These are phyloP conservation scores for Campylorhamphus procurvoides DNA, from an alignment of 2,113 vertebrate genomes.

Conservation along the genomic window DNA sequence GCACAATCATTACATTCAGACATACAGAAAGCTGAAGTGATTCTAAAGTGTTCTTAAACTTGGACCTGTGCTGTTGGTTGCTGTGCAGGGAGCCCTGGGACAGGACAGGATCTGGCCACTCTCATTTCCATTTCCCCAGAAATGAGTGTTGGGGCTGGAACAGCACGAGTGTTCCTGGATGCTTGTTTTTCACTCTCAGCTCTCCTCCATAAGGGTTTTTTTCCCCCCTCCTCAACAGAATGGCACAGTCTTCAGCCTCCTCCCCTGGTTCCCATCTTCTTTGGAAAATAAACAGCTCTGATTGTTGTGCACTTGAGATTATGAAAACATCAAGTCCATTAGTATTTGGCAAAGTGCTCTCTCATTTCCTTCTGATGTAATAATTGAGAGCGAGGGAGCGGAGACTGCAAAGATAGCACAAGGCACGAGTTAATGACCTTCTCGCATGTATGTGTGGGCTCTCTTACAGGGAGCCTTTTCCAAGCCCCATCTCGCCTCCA, in stretches of 20 bases:
- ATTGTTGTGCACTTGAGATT: constrained; percentile 63
- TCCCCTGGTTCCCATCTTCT: constrained; percentile 46
- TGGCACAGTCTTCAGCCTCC: constrained; percentile 20
- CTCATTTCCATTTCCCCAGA: background rate
- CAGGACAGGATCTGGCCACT: background rate
- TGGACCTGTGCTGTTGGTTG: background rate
- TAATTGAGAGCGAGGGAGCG: constrained; percentile 37
- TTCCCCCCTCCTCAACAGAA: background rate
- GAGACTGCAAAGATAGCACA: constrained; percentile 56
- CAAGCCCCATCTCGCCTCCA: constrained; percentile 43
- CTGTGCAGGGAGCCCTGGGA: background rate
- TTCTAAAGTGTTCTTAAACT: background rate
- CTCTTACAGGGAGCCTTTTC: constrained; percentile 53
- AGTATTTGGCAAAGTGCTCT: constrained; percentile 63
- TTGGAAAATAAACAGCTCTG: constrained; percentile 66
- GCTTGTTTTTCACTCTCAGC: background rate
- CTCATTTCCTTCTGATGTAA: constrained; percentile 56
- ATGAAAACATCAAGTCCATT: constrained; percentile 65
- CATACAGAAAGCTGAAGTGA: background rate
- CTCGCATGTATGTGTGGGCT: constrained; percentile 60
- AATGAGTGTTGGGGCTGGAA: background rate
- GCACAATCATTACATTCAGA: background rate
- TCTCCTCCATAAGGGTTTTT: background rate
- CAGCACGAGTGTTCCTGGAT: background rate
- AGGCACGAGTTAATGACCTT: constrained; percentile 64